Conservation (phyloP, 2,888 invertebrate genomes). For the Callyntrura guangdongensis region DNA sequence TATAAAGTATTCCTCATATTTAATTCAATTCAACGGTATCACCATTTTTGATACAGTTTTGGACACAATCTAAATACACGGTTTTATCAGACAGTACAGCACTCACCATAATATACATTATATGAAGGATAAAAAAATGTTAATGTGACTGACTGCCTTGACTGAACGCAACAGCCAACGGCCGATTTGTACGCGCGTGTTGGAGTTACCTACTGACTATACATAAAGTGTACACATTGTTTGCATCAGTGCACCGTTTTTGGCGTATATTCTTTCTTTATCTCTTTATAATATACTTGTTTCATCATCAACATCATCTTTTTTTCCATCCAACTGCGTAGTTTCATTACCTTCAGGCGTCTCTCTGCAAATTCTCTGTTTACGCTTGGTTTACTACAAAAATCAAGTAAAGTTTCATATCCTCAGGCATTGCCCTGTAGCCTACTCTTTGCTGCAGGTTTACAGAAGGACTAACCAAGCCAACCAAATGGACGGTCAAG, state of each 20-base stretch:
- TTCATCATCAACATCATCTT: constrained; percentile 14
- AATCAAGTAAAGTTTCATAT: background rate
- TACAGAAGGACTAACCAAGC: background rate
- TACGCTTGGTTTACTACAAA: background rate
- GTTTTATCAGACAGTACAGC: background rate
- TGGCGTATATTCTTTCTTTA: background rate
- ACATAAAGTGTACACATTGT: background rate
- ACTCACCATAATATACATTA: background rate
- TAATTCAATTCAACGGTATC: too few species aligned
- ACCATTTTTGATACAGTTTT: too few species aligned
- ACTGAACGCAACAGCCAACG: too few species aligned
- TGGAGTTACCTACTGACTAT: too few species aligned
- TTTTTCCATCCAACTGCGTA: constrained; percentile 16
- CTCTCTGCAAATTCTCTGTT: background rate
- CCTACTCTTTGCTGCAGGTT: background rate
- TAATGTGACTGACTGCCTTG: too few species aligned
- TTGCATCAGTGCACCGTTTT: constrained; percentile 20
- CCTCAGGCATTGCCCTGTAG: constrained; percentile 9
- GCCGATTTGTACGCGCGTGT: too few species aligned
- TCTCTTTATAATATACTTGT: background rate
- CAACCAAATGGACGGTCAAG: constrained; percentile 10
- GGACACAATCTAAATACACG: background rate
- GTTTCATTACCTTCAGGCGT: background rate
- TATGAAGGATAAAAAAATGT: too few species aligned
- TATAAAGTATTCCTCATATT: background rate